These are phyloP conservation scores for Dermatemys mawii DNA, from an alignment of 2,113 vertebrate genomes.

Conservation along the genomic window DNA sequence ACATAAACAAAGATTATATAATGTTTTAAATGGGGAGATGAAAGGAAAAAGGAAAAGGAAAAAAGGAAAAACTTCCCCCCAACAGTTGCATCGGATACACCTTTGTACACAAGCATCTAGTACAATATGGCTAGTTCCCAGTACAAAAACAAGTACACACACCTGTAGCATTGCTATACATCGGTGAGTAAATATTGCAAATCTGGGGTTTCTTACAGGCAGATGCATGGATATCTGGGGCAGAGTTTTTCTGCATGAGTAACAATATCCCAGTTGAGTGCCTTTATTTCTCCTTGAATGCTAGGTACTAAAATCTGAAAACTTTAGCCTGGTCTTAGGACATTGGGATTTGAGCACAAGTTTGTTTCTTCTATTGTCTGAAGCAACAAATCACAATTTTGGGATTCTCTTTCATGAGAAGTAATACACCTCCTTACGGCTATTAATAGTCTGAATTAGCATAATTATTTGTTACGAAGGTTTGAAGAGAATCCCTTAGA, in stretches of 20 bases:
- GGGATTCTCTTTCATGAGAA: background rate
- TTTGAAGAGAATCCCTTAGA: background rate
- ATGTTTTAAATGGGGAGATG: background rate
- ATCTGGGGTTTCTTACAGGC: background rate
- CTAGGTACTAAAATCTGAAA: background rate
- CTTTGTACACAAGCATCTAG: background rate
- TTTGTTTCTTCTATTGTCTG: background rate
- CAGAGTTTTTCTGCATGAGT: background rate
- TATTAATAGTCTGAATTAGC: background rate
- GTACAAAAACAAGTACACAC: background rate
- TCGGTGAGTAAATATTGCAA: background rate
- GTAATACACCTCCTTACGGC: background rate
- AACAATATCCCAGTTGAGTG: background rate
- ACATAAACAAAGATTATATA: background rate
- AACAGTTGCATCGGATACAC: background rate
- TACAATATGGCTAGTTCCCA: background rate
- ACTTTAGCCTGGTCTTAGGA: background rate
- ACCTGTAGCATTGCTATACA: background rate
- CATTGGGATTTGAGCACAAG: background rate
- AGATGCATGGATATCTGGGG: background rate
- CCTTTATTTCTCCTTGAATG: background rate
- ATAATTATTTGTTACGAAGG: background rate
- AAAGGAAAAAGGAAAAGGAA: no score
- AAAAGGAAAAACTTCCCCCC: background rate
- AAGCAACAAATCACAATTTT: background rate